A percentile compares a stretch with the other conserved stretches of the same genome.
These are phyloP conservation scores for Coleophora flavipennella DNA, from an alignment of 2,888 invertebrate species.

Conservation along the genomic window DNA sequence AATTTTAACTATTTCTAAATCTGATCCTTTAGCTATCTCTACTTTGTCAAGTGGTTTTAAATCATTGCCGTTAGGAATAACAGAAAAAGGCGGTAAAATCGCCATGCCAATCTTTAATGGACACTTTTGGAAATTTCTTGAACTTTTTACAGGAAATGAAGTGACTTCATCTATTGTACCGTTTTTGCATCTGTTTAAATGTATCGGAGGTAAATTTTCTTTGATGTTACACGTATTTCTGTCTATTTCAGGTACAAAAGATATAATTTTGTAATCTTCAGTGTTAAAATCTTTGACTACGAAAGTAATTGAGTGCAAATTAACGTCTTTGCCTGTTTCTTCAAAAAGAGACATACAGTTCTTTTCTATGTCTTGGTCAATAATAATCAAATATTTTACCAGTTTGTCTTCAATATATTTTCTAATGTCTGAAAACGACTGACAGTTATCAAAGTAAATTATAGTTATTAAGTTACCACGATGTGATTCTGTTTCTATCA, in stretches of 20 bases:
- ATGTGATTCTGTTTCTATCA: conserved; percentile 7
- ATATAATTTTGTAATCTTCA: conserved; percentile 18
- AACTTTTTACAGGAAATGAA: conserved; percentile 31
- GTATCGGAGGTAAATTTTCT: conserved; percentile 12
- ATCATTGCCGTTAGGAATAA: conserved; percentile 22
- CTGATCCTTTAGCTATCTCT: conserved; percentile 30
- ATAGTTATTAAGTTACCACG: conserved; percentile 17
- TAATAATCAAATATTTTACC: conserved; percentile 28
- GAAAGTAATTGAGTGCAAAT: conserved; percentile 29
- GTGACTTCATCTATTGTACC: conserved; percentile 18
- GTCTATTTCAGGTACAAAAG: conserved; percentile 31
- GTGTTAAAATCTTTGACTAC: conserved; percentile 17
- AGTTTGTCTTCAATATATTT: conserved; percentile 15
- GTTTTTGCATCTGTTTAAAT: conserved; percentile 30
- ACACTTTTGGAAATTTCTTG: conserved; percentile 36
- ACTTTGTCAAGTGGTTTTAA: conserved; percentile 31
- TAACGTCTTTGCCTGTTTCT: conserved; percentile 18
- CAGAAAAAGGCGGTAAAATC: conserved; percentile 34
- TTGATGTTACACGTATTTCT: conserved; percentile 24
- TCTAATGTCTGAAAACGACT: conserved; percentile 15
- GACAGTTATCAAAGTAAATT: conserved; percentile 21
- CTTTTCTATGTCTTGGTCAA: background rate
- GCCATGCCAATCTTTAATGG: conserved; percentile 40
- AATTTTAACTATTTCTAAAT: conserved; percentile 44
- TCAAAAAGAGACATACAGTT: conserved; percentile 16